Evolutionary conservation across 2,797 vertebrate species (phyloP).

Genomic region (Trichosurus vulpecula): DNA sequence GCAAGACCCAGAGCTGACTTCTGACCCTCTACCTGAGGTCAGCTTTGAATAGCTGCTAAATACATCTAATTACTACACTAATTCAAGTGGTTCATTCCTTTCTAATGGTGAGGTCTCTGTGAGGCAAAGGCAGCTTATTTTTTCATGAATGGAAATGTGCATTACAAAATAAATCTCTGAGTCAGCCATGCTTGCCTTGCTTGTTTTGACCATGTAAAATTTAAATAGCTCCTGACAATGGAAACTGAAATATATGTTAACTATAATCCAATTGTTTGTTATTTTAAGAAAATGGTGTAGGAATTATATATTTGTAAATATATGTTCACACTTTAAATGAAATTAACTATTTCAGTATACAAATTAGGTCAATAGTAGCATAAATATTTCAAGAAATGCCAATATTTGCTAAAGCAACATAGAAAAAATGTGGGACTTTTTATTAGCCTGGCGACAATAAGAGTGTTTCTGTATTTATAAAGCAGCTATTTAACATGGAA

Average conservation of each 20-base stretch:
- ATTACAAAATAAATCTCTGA: constrained; percentile 27
- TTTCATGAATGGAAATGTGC: constrained; percentile 60
- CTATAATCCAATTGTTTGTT: not conserved
- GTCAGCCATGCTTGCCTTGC: not conserved
- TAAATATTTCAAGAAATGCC: constrained; percentile 1
- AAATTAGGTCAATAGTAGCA: not conserved
- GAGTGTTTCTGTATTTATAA: constrained; percentile 68
- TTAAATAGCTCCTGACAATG: not conserved
- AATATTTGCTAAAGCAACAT: not conserved
- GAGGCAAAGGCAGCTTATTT: constrained; percentile 61
- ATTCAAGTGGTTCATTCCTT: constrained; percentile 52
- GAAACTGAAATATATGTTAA: constrained; percentile 3
- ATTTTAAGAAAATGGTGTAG: not conserved
- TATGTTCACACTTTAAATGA: not conserved
- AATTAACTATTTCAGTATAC: not conserved
- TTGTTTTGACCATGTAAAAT: not conserved
- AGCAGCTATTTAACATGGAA: constrained; percentile 69
- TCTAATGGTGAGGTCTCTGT: constrained; percentile 6
- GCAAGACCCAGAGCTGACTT: constrained; percentile 11
- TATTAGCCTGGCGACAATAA: constrained; percentile 54
- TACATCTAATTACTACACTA: not conserved
- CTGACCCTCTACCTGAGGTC: not conserved
- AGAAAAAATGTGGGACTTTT: constrained; percentile 18
- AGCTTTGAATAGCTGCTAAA: constrained; percentile 15
- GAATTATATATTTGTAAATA: constrained; percentile 11